Base-by-base conservation (phyloP, 2,113 vertebrate genomes). In the Chiloscyllium plagiosum region DNA sequence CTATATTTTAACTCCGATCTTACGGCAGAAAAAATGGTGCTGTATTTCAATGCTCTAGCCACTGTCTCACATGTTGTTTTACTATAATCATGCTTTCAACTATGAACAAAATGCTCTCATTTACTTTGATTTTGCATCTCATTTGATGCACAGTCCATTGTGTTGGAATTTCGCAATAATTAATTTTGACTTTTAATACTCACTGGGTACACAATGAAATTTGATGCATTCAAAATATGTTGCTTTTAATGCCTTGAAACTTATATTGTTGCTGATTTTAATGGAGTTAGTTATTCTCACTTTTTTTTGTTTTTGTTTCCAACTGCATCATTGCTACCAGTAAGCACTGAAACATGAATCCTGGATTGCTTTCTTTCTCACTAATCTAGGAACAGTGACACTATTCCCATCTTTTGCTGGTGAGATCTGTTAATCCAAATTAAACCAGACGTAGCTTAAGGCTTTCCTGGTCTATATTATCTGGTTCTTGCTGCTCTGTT, bases 41-140 rank as follows among this genome's bases (percentile, higher is more conserved):
- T 72, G 7, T 42, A 94, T 70, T 52, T 61, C 87, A 68, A 3
- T 95, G 69, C 68, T 50, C 7, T 12, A 95, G 24, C 10, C 47
- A 33, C 24, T 95, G 24, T 69, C n/a, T 94, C 69, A 70, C 24
- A 26, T 24, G 26, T 29, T 19, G 42, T 47, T 50, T 72, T 95
- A 76, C 19, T 76, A 52, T 52, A 72, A 95, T 70, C 7, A 72
- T 70, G 22, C 69, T 52, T 95, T 52, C 68, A 52, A 19, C 24
- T 12, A 94, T 94, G 93, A 94, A 94, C n/a, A 47, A 90, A 47
- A 26, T 70, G 22, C 4, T 26, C 93, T 66, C 42, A 95, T 95
- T 94, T 70, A 70, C 68, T 70, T 3, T 72, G 68, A 94, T 70
- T 94, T 37, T 93, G 26, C 6, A 56, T 90, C 29, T 61, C 24